A percentile compares a stretch with the other conserved stretches of the same genome.
phyloP scores from a whole-genome alignment of 2,888 invertebrate species.

The Sminthurinus aureus region DNA sequence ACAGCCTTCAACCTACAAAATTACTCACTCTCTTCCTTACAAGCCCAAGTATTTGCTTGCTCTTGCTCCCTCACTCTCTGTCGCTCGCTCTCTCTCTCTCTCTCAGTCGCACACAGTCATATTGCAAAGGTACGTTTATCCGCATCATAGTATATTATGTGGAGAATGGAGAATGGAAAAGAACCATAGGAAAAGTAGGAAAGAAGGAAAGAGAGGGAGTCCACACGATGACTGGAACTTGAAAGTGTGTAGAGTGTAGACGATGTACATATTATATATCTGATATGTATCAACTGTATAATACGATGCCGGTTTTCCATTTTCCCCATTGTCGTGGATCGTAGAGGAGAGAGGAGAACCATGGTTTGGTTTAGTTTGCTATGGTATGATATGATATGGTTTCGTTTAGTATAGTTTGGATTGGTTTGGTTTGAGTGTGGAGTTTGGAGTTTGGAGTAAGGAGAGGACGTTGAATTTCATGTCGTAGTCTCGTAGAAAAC shows the following conservation, averaged over 20 bases:
- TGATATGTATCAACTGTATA: neutral
- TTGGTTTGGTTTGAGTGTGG: no score
- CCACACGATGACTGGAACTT: neutral
- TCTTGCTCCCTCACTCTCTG: neutral
- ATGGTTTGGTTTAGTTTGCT: no score
- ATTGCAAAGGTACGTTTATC: slow-evolving; percentile 17
- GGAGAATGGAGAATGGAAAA: no score
- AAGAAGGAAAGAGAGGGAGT: neutral
- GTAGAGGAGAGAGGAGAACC: no score
- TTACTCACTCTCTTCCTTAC: neutral
- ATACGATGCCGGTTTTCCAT: slow-evolving; percentile 7
- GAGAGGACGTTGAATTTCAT: neutral
- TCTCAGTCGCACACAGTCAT: neutral
- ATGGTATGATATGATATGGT: no score
- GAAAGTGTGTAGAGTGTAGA: neutral
- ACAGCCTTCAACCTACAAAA: neutral
- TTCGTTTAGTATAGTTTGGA: no score
- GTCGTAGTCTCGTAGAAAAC: neutral
- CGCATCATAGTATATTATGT: neutral
- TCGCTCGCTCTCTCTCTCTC: neutral
- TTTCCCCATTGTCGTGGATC: neutral
- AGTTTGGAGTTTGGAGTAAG: neutral
- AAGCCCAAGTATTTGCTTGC: no score
- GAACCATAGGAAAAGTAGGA: neutral
- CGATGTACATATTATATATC: neutral